A percentile compares a stretch with the other conserved stretches of the same genome.
These are phyloP conservation scores for Setophaga petechia DNA, from an alignment of 2,113 vertebrate genomes.

Conservation along the genomic window DNA sequence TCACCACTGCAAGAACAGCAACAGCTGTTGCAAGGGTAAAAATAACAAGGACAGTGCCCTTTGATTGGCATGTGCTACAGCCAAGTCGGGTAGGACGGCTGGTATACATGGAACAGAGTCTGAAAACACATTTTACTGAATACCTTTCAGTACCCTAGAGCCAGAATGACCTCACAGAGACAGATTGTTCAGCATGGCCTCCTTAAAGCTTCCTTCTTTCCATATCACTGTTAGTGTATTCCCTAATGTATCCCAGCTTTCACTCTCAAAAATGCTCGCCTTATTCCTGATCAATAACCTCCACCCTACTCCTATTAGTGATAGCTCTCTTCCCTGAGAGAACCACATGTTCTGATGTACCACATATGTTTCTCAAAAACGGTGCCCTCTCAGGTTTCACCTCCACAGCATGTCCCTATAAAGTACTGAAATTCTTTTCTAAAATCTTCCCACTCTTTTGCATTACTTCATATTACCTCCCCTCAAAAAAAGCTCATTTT, in stretches of 20 bases:
- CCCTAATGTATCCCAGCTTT: neutral
- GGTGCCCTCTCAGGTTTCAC: neutral
- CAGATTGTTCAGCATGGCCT: neutral
- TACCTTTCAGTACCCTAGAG: neutral
- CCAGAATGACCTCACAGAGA: neutral
- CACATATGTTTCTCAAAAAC: neutral
- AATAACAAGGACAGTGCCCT: neutral
- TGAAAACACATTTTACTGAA: neutral
- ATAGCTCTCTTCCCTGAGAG: neutral
- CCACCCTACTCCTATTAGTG: neutral
- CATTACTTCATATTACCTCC: neutral
- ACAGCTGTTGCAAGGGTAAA: neutral
- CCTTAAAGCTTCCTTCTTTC: neutral
- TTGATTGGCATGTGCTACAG: neutral
- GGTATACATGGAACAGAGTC: neutral
- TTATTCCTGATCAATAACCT: neutral
- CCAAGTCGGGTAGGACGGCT: neutral
- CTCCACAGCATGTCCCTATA: neutral
- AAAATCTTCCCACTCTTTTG: neutral
- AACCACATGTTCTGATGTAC: neutral
- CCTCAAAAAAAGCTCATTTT: neutral
- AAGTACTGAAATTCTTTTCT: neutral
- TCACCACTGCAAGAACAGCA: neutral
- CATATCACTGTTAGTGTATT: neutral
- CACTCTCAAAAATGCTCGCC: neutral